Evolutionary conservation across 2,888 invertebrate genomes (phyloP).

Genomic region (Morpho deidamia): DNA sequence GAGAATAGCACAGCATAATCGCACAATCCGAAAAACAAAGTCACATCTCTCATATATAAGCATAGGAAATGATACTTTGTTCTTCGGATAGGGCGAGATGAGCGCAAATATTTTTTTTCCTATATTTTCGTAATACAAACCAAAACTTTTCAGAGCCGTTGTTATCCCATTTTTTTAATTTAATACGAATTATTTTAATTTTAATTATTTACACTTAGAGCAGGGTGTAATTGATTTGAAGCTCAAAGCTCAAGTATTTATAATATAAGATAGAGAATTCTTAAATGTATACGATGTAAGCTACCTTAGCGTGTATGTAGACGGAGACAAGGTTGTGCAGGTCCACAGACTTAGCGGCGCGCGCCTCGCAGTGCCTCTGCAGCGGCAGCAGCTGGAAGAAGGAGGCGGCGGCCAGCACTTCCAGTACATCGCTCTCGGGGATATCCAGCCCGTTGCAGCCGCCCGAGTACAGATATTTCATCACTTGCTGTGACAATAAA

Average conservation of each 20-base stretch:
- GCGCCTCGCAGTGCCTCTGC: slow-evolving; percentile 89
- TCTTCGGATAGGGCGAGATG: too few species aligned
- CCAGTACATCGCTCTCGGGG: slow-evolving; percentile 88
- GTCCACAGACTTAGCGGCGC: slow-evolving; percentile 90
- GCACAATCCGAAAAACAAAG: too few species aligned
- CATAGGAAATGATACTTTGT: too few species aligned
- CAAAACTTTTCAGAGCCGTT: too few species aligned
- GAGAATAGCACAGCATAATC: too few species aligned
- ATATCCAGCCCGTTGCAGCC: slow-evolving; percentile 89
- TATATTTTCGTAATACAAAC: too few species aligned
- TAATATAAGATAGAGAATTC: neutral
- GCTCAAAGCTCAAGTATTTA: neutral
- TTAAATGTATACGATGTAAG: neutral
- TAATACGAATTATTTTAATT: too few species aligned
- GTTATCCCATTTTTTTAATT: too few species aligned
- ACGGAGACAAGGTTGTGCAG: slow-evolving; percentile 94
- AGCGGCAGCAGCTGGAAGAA: slow-evolving; percentile 94
- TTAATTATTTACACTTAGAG: too few species aligned
- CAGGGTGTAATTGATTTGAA: too few species aligned
- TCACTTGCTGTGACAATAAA: slow-evolving; percentile 82
- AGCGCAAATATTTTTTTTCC: too few species aligned
- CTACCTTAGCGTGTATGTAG: slow-evolving; percentile 94
- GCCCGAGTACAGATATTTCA: slow-evolving; percentile 95
- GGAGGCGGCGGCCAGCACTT: slow-evolving; percentile 93
- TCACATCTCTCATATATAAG: too few species aligned